These are phyloP conservation scores for Stichopus chloronotus DNA, from an alignment of 35 echinoderm and acorn worm genomes.

Conservation along the genomic window DNA sequence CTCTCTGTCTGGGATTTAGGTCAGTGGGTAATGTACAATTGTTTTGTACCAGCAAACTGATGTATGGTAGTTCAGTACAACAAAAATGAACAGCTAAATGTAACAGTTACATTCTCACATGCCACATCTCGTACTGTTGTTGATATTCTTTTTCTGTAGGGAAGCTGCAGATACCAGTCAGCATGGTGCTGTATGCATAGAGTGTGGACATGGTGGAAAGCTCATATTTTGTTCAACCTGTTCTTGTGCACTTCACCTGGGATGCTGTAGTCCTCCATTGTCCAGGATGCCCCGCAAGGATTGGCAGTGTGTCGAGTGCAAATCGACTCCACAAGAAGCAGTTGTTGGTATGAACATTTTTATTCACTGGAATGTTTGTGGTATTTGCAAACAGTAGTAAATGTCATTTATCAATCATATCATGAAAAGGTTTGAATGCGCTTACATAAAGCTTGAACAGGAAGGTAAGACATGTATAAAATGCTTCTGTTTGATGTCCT, in stretches of 20 bases:
- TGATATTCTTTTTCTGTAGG: not conserved
- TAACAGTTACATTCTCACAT: not conserved
- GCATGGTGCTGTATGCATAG: constrained; percentile 74
- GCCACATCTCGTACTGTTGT: not conserved
- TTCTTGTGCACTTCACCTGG: constrained; percentile 72
- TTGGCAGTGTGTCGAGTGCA: constrained; percentile 53
- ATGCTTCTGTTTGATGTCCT: no score
- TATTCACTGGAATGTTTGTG: no score
- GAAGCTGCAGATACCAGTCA: constrained; percentile 52
- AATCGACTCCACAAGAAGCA: not conserved
- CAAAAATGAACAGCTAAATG: no score
- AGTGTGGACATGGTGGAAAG: constrained; percentile 81
- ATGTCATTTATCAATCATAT: no score
- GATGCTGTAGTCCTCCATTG: constrained; percentile 80
- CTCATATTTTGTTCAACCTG: constrained; percentile 81
- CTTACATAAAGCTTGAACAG: no score
- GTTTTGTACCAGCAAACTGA: no score
- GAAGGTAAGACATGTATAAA: no score
- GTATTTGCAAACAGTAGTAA: no score
- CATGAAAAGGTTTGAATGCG: no score
- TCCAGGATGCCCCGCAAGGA: constrained; percentile 58
- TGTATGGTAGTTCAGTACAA: no score
- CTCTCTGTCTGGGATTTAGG: no score
- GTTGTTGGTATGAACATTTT: not conserved
- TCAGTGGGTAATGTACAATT: no score